These are phyloP conservation scores for Dyspetes luteomarginatus DNA, from an alignment of 2,888 invertebrate genomes.

Conservation along the genomic window DNA sequence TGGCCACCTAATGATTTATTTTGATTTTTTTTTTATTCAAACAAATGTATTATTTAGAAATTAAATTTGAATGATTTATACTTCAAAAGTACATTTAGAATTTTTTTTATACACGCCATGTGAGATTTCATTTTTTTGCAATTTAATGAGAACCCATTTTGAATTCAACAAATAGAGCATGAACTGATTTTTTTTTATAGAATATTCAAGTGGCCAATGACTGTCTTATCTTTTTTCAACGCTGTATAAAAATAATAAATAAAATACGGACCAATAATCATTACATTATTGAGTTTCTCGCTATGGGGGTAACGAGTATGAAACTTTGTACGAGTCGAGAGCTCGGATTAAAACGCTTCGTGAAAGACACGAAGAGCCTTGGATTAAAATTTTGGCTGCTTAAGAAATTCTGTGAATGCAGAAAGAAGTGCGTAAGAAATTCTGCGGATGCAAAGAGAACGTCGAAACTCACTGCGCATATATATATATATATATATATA, in stretches of 20 bases:
- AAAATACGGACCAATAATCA: not conserved
- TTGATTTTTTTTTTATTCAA: not conserved
- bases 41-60: not conserved
- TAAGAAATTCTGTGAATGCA: not conserved
- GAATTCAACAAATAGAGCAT: not conserved
- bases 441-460: slow-evolving; percentile 24
- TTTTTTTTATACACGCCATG: not conserved
- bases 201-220: slow-evolving; percentile 5
- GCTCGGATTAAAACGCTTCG: too few species aligned
- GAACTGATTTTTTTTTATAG: not conserved
- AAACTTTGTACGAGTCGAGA: not conserved
- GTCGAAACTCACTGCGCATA: slow-evolving; percentile 20
- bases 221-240: not conserved
- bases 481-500: not conserved
- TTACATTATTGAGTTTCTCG: too few species aligned
- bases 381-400: slow-evolving; percentile 35
- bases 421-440: not conserved
- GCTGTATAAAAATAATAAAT: not conserved
- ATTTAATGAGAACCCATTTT: not conserved
- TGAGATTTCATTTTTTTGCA: not conserved
- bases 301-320: not conserved
- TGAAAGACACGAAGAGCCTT: too few species aligned
- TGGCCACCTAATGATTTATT: not conserved
- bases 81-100: not conserved
- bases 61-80: not conserved